Evolutionary conservation across 2,888 invertebrate species (phyloP).

Genomic region (Athalia rosae): DNA sequence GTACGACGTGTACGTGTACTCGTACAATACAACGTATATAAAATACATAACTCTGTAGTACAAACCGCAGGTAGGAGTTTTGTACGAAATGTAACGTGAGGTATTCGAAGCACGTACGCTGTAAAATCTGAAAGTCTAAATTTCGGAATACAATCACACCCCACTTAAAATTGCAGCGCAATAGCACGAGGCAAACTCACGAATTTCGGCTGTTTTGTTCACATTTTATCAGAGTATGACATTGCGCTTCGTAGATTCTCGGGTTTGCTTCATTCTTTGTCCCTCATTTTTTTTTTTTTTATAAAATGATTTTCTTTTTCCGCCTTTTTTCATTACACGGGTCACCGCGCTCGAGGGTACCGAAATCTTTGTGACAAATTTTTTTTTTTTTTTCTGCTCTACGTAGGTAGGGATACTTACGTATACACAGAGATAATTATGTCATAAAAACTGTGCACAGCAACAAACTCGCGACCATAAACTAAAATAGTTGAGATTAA

Average conservation of each 20-base stretch:
- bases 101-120: conserved; percentile 36
- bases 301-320: background rate
- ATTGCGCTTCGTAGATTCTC: no score
- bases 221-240: no score
- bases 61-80: no score
- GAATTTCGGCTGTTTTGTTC: no score
- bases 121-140: conserved; percentile 41
- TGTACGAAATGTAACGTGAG: background rate
- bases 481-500: conserved; percentile 15
- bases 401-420: no score
- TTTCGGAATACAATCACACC: conserved; percentile 38
- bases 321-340: background rate
- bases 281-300: background rate
- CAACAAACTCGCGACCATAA: no score
- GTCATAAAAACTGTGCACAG: no score
- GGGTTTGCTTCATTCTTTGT: no score
- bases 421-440: no score
- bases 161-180: conserved; percentile 31
- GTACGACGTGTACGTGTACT: no score
- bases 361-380: conserved; percentile 25
- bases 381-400: background rate
- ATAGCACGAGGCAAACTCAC: background rate
- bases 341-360: conserved; percentile 23
- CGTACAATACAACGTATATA: no score
- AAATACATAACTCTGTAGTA: no score